Base-by-base conservation (phyloP, 2,888 invertebrate species). In the Phania funesta region DNA sequence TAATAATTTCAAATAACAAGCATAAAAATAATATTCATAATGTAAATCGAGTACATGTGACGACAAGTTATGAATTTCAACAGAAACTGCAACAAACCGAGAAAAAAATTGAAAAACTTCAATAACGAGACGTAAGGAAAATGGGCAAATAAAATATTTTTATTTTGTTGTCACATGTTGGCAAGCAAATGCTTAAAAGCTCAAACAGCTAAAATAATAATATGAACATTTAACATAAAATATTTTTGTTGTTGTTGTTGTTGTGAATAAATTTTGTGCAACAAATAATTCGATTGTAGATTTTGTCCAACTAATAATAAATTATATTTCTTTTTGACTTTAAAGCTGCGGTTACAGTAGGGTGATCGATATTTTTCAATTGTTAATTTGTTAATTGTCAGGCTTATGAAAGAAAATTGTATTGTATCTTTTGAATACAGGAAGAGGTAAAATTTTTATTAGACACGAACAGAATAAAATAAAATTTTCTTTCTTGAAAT, bases 21-120 rank as follows among this genome's bases (percentile, higher is more conserved):
- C 24, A 38, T 54, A 48, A 68, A 74, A 74, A 74, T 82, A 78
- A 82, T 82, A 82, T 82, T 82, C 82, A 82, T 78, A 82, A 74
- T 78, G 82, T 78, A 58, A 82, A 78, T 74, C 68, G 82, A 74
- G 77, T 74, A 64, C 74, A 82, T 74, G 52, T 58, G 73, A 71
- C 76, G 71, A 82, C 81, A 82, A 82, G 81, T 82, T 82, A 82
- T 82, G 81, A 82, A 82, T 82, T 81, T 81, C 67, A 81, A 80
- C 75, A 75, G 64, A 62, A 62, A 58, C 1, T 18, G 3, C 16
- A 48, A 18, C 13, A 70, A 24, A 38, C 7, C 22, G 64, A n/a
- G 50, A 48, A 52, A 64, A 29, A 16, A 32, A 58, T 22, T 56
- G 20, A 13, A 74, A 73, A 74, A 62, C 60, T 52, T 22, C 24